These are phyloP conservation scores for Coelogynopora nodosa DNA, from an alignment of 2,888 invertebrate genomes.

Conservation along the genomic window DNA sequence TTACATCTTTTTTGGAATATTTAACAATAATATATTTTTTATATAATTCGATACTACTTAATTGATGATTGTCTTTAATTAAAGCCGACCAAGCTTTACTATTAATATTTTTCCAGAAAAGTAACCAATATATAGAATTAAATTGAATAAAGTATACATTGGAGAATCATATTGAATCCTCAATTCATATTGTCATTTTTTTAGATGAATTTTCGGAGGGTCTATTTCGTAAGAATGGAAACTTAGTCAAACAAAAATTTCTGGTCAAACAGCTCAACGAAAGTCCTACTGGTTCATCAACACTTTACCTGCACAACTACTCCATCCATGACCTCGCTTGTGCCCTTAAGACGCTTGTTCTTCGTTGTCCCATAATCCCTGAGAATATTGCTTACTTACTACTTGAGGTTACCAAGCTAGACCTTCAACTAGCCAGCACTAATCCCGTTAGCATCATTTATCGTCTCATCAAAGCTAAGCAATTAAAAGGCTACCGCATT, in stretches of 20 bases:
- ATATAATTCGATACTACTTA: too few relatives aligned
- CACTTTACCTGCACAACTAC: background rate
- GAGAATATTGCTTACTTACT: background rate
- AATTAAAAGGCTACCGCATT: background rate
- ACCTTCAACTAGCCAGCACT: background rate
- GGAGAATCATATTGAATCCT: too few relatives aligned
- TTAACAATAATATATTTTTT: too few relatives aligned
- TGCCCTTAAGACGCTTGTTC: background rate
- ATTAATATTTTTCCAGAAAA: too few relatives aligned
- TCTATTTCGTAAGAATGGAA: background rate
- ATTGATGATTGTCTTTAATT: too few relatives aligned
- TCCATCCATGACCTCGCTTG: constrained; percentile 15
- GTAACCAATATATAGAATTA: too few relatives aligned
- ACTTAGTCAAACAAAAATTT: background rate
- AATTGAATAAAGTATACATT: too few relatives aligned
- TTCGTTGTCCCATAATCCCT: background rate
- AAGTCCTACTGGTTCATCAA: background rate
- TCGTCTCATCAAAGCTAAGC: background rate
- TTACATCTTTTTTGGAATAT: background rate
- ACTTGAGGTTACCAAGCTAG: background rate
- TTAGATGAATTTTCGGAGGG: background rate
- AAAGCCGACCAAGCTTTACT: too few relatives aligned
- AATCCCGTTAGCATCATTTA: background rate
- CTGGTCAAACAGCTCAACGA: background rate
- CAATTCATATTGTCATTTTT: background rate